Conservation (phyloP, 2,113 vertebrate species). For the Sus scrofa region T2T-Sscrofa CM000826.6:94575501-94576000, state of each 20-base stretch:
- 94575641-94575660: constrained; percentile 68
- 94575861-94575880: constrained; percentile 42
- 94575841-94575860: constrained; percentile 77
- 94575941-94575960: constrained; percentile 29
- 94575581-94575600: constrained; percentile 83
- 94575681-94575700: constrained; percentile 77
- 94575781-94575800: constrained; percentile 64
- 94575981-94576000: constrained; percentile 58
- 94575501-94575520: constrained; percentile 63
- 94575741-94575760: constrained; percentile 66
- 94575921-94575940: constrained; percentile 47
- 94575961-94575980: constrained; percentile 48
- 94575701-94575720: constrained; percentile 59
- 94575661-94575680: constrained; percentile 80
- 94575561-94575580: constrained; percentile 74
- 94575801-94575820: constrained; percentile 62
- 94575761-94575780: constrained; percentile 64
- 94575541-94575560: constrained; percentile 82
- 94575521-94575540: constrained; percentile 73
- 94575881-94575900: constrained; percentile 2
- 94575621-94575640: constrained; percentile 79
- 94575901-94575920: neutral
- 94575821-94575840: constrained; percentile 51
- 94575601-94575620: constrained; percentile 73
- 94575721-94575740: constrained; percentile 71